Conservation (phyloP, 2,113 vertebrate species). For the Callorhinus ursinus region DNA sequence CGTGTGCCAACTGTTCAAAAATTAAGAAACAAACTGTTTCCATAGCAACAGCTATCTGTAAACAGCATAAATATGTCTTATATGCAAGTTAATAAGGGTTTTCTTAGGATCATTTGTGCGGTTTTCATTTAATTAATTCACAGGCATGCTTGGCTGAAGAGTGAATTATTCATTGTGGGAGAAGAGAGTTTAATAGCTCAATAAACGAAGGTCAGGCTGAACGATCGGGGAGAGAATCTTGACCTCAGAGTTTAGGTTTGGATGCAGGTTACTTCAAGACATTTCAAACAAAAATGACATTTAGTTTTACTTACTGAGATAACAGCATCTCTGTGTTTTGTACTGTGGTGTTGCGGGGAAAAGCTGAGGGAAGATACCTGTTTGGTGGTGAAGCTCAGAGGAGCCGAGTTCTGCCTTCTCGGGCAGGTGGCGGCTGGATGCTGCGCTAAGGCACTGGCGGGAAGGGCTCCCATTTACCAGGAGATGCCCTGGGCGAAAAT, state of each 20-base stretch:
- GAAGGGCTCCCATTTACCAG: neutral
- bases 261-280: neutral
- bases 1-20: neutral
- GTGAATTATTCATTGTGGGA: conserved; percentile 68
- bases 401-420: neutral
- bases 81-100: conserved; percentile 40
- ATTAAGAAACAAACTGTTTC: conserved; percentile 1
- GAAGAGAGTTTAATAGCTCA: neutral
- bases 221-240: neutral
- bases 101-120: conserved; percentile 60
- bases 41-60: conserved; percentile 60
- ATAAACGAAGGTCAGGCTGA: conserved; percentile 64
- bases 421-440: neutral
- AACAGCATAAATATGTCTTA: conserved; percentile 47
- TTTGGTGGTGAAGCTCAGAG: neutral
- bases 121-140: conserved; percentile 69
- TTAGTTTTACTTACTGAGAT: conserved; percentile 36
- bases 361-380: neutral
- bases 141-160: conserved; percentile 71
- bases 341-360: neutral
- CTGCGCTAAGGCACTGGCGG: neutral
- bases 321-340: neutral
- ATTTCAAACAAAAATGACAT: neutral
- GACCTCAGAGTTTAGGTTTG: conserved; percentile 19
- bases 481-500: neutral